A percentile compares a stretch with the other conserved stretches of the same genome.
Conservation (phyloP, 2,113 vertebrate genomes). For the Pelobates fuscus region DNA sequence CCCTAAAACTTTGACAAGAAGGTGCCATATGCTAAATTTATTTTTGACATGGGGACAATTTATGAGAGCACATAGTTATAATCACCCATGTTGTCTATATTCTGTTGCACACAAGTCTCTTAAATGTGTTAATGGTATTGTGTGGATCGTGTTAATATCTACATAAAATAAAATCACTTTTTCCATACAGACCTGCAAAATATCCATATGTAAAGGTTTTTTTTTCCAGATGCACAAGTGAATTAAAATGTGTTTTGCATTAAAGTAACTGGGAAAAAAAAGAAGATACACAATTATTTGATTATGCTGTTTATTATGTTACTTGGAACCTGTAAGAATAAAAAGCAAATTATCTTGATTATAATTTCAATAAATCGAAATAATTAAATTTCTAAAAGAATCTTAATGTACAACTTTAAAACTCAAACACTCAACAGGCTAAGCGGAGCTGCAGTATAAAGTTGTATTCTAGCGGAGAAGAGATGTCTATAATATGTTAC, state of each 20-base stretch:
- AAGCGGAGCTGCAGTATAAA: too few species aligned
- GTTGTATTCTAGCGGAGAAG: too few species aligned
- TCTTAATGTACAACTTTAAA: too few species aligned
- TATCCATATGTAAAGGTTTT: constrained; percentile 36
- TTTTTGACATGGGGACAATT: constrained; percentile 42
- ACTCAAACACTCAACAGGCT: too few species aligned
- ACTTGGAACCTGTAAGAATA: not conserved
- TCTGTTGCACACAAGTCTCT: constrained; percentile 45
- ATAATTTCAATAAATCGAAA: too few species aligned
- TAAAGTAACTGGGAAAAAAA: constrained; percentile 21
- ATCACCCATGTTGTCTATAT: constrained; percentile 48
- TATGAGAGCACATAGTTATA: constrained; percentile 38
- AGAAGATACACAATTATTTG: not conserved
- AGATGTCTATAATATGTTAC: too few species aligned
- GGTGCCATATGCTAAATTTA: constrained; percentile 45
- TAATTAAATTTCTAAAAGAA: too few species aligned
- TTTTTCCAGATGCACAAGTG: constrained; percentile 46
- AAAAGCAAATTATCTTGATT: too few species aligned
- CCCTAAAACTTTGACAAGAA: constrained; percentile 31
- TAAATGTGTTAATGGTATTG: constrained; percentile 50
- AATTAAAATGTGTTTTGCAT: constrained; percentile 42
- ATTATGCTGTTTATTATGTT: not conserved
- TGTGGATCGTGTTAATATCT: constrained; percentile 46
- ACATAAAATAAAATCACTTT: constrained; percentile 43
- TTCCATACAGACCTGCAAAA: constrained; percentile 26